A percentile compares a stretch with the other conserved stretches of the same genome.
Evolutionary conservation across 92 coral and sea anemone species (phyloP).

Genomic region (Epizoanthus stellaris): DNA sequence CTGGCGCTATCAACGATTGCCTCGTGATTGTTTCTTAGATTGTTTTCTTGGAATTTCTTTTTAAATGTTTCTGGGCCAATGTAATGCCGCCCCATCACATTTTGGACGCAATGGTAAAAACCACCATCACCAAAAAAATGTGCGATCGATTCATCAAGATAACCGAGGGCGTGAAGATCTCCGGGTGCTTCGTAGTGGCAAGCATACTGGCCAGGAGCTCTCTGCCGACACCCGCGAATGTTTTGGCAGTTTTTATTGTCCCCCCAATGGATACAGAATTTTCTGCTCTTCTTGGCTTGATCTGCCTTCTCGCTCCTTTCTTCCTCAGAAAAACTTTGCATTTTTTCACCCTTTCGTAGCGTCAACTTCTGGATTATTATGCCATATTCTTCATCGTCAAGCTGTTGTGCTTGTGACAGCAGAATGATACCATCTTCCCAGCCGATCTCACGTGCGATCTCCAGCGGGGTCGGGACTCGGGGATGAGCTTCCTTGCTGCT

Average conservation of each 20-base stretch:
- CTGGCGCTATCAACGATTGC: slow-evolving; percentile 12
- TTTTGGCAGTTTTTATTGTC: slow-evolving; percentile 15
- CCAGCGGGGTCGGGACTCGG: not conserved
- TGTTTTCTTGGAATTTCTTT: slow-evolving; percentile 23
- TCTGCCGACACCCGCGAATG: slow-evolving; percentile 25
- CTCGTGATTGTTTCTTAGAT: slow-evolving; percentile 11
- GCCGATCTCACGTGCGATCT: not conserved
- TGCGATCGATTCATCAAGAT: slow-evolving; percentile 26
- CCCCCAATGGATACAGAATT: not conserved
- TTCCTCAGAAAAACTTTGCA: not conserved
- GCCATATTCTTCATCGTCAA: not conserved
- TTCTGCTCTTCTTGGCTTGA: not conserved
- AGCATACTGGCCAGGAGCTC: slow-evolving; percentile 33
- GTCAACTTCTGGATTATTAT: not conserved
- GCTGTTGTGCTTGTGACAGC: not conserved
- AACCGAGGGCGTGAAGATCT: slow-evolving; percentile 40
- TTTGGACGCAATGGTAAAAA: slow-evolving; percentile 15
- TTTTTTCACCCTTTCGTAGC: not conserved
- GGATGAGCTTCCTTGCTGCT: slow-evolving; percentile 20
- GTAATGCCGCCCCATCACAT: slow-evolving; percentile 20
- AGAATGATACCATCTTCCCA: slow-evolving; percentile 3
- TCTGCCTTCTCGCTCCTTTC: not conserved
- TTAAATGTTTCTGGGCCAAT: slow-evolving; percentile 30
- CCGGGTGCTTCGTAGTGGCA: slow-evolving; percentile 35
- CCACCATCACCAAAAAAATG: slow-evolving; percentile 33